Base-by-base conservation (phyloP, 2,888 invertebrate species). In the Chrysina gloriosa region DNA sequence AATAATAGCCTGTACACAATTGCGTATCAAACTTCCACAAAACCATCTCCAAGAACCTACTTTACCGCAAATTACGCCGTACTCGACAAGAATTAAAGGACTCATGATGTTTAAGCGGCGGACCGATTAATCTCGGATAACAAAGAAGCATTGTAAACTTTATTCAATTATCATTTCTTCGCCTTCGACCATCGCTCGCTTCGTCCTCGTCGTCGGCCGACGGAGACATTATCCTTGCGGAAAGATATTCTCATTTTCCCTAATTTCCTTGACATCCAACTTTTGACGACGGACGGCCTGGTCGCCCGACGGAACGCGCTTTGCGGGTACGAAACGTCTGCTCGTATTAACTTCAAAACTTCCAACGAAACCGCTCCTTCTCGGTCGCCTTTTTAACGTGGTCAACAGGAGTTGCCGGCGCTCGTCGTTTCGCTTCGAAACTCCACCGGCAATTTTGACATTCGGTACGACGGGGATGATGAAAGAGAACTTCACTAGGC, bases 321-420 rank as follows among this genome's bases (percentile, higher is more conserved):
- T n/a, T 58, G 39, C 58, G 58, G 25, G 7, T 16, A 23, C 14
- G 25, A 11, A 6, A 16, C 36, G 42, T 39, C 39, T 58, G 52
- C 19, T 31, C 31, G 14, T 39, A 39, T 39, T 39, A 58, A 58
- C 27, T 58, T 58, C 23, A 23, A 58, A 58, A 58, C 58, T 58
- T 58, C 11, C n/a, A 14, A 27, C n/a, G n/a, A n/a, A n/a, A 11
- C 25, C 39, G 25, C 16, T 14, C 39, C 27, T 3, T 16, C 14
- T 14, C 14, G 50, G 27, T 27, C 34, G 9, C 31, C 50, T 27
- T 58, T 58, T 58, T 58, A 58, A 58, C 42, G 58, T 31, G 58
- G 56, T 14, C 11, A 36, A 23, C 36, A 21, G 56, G 9, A 39
- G n/a, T n/a, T 23, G 19, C n/a, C 14, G 23, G 58, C 39, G n/a